Base-by-base conservation (phyloP, 2,888 invertebrate species). In the Nyleta sp. region DNA sequence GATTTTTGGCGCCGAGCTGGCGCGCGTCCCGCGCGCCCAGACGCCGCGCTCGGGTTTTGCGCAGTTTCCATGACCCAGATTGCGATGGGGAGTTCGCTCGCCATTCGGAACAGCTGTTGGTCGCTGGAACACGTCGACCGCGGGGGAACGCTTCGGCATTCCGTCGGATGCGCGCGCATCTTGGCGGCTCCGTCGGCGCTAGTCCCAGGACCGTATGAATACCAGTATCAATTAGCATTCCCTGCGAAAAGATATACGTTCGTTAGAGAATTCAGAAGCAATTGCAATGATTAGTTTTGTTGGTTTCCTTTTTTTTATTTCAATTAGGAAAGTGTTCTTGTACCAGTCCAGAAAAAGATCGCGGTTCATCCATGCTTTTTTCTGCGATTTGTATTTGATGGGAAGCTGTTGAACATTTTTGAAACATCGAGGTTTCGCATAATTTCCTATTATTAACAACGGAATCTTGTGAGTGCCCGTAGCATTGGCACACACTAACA, bases 21-120 rank as follows among this genome's bases (percentile, higher is more conserved):
- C 59, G 74, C 18, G 64, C 48, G 48, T 28, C 35, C 8, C 24
- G 59, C 48, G 59, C 48, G 50, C 38, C 67, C 31, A 40, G 17
- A 65, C 42, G 53, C 50, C 57, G 53, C 70, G 72, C 83, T 74
- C 78, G 76, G 83, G 84, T 87, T 88, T 87, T 88, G 88, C 90
- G 90, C 90, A 90, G 89, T 90, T 89, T 84, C 88, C 89, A 87
- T 90, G 90, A 90, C 90, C 90, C 89, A 90, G 88, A 90, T 90
- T 87, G 82, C 79, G 80, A 85, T 87, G 89, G 89, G 90, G 89
- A 88, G 89, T 89, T 89, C 81, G 90, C 86, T 88, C 90, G 90
- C 84, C 86, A 86, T 84, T 85, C 84, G 89, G 90, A 90, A 90
- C 89, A 89, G 90, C 90, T 89, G 89, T 87, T 89, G 87, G 86